phyloP scores from a whole-genome alignment of 2,797 vertebrate species.

The Peromyscus attwateri region DNA sequence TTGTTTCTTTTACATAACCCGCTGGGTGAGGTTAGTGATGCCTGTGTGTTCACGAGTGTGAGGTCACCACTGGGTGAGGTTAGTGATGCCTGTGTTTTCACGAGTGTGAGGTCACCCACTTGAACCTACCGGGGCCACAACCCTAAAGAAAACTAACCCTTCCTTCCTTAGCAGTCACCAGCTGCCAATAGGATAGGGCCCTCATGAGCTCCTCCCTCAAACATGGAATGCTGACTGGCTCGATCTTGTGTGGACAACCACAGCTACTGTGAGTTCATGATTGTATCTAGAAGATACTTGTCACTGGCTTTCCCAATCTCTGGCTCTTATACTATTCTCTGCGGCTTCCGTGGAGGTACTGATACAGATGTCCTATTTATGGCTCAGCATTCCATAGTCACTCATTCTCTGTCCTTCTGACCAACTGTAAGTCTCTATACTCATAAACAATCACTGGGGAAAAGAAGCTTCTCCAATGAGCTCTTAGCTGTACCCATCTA shows the following conservation, averaged over 20 bases:
- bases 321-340: background rate
- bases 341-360: background rate
- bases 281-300: background rate
- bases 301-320: background rate
- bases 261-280: background rate
- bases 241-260: background rate
- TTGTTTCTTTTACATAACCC: background rate
- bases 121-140: background rate
- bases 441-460: background rate
- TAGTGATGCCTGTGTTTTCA: too few relatives aligned
- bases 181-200: background rate
- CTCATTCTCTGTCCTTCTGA: background rate
- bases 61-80: background rate
- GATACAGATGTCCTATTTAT: background rate
- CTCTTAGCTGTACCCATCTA: background rate
- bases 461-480: background rate
- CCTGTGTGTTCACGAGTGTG: background rate
- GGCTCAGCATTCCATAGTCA: background rate
- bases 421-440: background rate
- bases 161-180: background rate
- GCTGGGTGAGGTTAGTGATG: background rate
- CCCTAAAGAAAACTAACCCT: background rate
- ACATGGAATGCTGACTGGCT: background rate
- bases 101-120: background rate
- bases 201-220: background rate